phyloP scores from a whole-genome alignment of 2,888 invertebrate species.

The Cremastinae sp. region DNA sequence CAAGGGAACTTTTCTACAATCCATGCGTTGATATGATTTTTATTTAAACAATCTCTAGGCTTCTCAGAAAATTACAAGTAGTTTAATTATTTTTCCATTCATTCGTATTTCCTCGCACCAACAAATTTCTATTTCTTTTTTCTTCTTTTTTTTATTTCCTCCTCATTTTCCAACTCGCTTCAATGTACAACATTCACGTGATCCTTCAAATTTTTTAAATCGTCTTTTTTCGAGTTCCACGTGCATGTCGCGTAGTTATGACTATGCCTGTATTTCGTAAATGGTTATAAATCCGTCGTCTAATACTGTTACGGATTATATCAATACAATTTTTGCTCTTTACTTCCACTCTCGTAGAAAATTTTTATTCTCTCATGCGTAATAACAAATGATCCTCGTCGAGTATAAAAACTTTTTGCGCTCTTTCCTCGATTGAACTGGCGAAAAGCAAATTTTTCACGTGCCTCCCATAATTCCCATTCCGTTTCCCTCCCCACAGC shows the following conservation, averaged over 20 bases:
- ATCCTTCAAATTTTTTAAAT: constrained; percentile 56
- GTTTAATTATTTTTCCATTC: constrained; percentile 55
- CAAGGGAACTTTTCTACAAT: constrained; percentile 17
- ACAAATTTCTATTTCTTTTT: constrained; percentile 65
- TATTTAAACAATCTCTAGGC: constrained; percentile 75
- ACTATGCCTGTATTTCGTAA: constrained; percentile 37
- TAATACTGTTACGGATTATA: constrained; percentile 67
- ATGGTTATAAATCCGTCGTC: constrained; percentile 50
- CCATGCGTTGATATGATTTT: constrained; percentile 70
- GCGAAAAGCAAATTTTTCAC: constrained; percentile 43
- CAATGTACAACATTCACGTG: constrained; percentile 70
- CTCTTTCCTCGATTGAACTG: constrained; percentile 13
- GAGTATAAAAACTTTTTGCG: constrained; percentile 19
- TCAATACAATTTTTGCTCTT: constrained; percentile 23
- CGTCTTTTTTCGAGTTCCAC: constrained; percentile 18
- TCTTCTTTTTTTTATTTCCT: constrained; percentile 47
- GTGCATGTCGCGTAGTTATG: constrained; percentile 46
- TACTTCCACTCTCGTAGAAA: not conserved
- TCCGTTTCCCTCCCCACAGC: constrained; percentile 42
- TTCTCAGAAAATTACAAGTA: constrained; percentile 72
- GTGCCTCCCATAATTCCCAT: constrained; percentile 23
- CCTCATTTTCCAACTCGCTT: constrained; percentile 40
- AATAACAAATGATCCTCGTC: constrained; percentile 30
- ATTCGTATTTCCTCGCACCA: constrained; percentile 71
- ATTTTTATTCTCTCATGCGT: constrained; percentile 14